A percentile compares a stretch with the other conserved stretches of the same genome.
Evolutionary conservation across 2,113 vertebrate genomes (phyloP).

Genomic region (Barnardius zonarius): DNA sequence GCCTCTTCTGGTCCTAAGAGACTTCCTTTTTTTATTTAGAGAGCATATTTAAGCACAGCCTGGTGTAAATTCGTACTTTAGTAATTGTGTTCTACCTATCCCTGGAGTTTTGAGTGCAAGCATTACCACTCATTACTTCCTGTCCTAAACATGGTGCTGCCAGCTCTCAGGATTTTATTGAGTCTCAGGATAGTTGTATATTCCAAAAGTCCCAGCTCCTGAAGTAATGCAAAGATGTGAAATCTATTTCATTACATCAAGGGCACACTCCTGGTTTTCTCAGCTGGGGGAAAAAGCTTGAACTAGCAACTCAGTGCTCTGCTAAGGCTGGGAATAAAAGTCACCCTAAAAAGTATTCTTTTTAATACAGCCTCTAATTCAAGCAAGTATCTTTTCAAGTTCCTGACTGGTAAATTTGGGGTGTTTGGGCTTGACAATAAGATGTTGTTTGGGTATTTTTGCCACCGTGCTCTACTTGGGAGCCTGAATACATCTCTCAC

Average conservation of each 20-base stretch:
- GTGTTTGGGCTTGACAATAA: not conserved
- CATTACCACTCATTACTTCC: conserved; percentile 26
- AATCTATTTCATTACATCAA: conserved; percentile 7
- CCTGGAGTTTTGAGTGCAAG: conserved; percentile 1
- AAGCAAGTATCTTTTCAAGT: not conserved
- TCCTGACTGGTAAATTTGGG: not conserved
- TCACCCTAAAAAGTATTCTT: not conserved
- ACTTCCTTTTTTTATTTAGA: not conserved
- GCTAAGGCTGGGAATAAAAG: not conserved
- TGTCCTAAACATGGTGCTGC: conserved; percentile 8
- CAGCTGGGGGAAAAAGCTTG: not conserved
- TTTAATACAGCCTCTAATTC: not conserved
- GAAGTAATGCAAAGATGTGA: conserved; percentile 31
- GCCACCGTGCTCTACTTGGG: not conserved
- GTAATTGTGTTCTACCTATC: not conserved
- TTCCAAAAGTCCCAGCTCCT: conserved; percentile 31
- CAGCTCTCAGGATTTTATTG: conserved; percentile 13
- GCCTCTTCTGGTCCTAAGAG: not conserved
- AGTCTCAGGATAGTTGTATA: conserved; percentile 34
- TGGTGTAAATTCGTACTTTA: not conserved
- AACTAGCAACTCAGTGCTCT: not conserved
- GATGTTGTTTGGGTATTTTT: not conserved
- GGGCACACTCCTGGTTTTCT: not conserved
- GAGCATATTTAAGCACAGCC: not conserved
- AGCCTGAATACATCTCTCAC: not conserved